Evolutionary conservation across 2,113 vertebrate species (phyloP).

Genomic region (Gavialis gangeticus): DNA sequence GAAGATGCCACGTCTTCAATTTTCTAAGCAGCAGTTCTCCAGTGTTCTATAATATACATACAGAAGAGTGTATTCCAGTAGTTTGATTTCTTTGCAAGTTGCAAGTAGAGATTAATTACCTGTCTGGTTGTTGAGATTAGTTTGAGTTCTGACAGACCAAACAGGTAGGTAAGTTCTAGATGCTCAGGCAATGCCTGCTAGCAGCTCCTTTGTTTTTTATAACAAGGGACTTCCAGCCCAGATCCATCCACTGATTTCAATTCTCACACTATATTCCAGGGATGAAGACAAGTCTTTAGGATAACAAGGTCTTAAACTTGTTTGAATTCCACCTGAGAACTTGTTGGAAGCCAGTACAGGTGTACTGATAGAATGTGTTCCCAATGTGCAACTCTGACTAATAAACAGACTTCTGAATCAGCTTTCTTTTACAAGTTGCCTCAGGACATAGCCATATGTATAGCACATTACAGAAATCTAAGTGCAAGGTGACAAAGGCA

Average conservation of each 20-base stretch:
- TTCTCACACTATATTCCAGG: not conserved
- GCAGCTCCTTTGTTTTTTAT: not conserved
- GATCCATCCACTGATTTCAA: not conserved
- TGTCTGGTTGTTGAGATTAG: not conserved
- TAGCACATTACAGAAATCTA: not conserved
- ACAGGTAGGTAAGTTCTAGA: not conserved
- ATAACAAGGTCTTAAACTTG: not conserved
- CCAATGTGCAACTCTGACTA: not conserved
- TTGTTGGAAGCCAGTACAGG: accelerated
- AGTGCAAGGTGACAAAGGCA: accelerated
- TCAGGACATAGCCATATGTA: not conserved
- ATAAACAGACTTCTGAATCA: not conserved
- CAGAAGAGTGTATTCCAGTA: not conserved
- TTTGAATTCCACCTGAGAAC: not conserved
- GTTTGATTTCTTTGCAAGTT: not conserved
- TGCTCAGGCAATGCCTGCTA: not conserved
- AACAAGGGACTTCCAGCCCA: not conserved
- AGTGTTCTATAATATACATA: not conserved
- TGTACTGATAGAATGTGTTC: accelerated
- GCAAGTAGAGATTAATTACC: not conserved
- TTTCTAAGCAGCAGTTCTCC: not conserved
- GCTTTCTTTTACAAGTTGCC: not conserved
- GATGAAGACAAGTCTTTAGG: not conserved
- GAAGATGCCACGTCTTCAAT: not conserved
- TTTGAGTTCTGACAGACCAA: not conserved